Evolutionary conservation across 2,797 vertebrate genomes (phyloP), one percentile per base, ranked within the genome.

Genomic region (Enteromius paludinosus): DNA sequence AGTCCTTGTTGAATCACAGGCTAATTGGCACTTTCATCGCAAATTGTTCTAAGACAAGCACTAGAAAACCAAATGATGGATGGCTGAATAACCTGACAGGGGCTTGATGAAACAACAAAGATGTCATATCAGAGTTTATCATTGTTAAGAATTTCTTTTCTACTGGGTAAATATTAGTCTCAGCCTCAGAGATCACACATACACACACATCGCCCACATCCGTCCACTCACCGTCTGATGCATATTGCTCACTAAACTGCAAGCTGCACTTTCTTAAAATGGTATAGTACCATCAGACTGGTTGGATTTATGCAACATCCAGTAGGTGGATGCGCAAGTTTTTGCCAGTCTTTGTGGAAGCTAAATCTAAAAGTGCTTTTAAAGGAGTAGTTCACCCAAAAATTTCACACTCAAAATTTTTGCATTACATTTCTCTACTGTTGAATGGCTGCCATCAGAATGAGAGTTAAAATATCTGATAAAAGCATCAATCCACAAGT

Each of bases 81-180:
- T 79, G 89, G 89, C 90, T 86, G 86, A 90, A 87, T 89, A 85
- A 49, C 89, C 86, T 88, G 87, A 88, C 88, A 86, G 85, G 87
- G 88, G 89, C 88, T 86, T 86, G 89, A 80, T 84, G 89, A 90
- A 92, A 89, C 87, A 91, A 93, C 91, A 92, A 91, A 81, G 74
- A 71, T 20, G 45, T 56, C 69, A 81, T 47, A 71, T 71, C 20
- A 62, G 38, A 30, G 20, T 73, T 38, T 81, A 70, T 30, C 38
- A 61, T 25, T 70, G 66, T 30, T 41, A 52, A 64, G 33, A 5
- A 73, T n/a, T 64, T 73, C 0, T 33, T 49, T 52, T 30, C 43
- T 28, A 54, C 15, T 23, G 20, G n/a, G 10, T 66, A 73, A 18
- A 79, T 52, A 20, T 78, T 23, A n/a, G 75, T 65, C 62, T 59